Evolutionary conservation across 2,888 invertebrate species (phyloP), one percentile per base, ranked within the genome.

Genomic region (Caradrina clavipalpis): DNA sequence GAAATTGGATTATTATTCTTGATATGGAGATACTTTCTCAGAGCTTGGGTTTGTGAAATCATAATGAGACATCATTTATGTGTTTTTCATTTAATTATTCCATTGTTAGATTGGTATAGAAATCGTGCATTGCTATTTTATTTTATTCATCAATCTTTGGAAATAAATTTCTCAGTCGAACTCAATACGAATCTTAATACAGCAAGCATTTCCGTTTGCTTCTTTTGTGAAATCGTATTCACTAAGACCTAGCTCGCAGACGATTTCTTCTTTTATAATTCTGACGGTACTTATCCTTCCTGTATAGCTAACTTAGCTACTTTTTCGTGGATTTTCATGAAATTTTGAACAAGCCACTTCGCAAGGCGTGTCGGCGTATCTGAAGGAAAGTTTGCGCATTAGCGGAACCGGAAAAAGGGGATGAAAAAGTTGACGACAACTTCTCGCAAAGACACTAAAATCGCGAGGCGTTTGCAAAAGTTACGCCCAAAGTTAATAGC

Each of bases 401-500:
- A 92, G 91, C 89, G 86, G 83, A 86, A 84, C 88, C 86, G 89
- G 90, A 91, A 92, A 92, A 93, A 91, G 90, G 89, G 90, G 89
- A 91, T 90, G 91, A 91, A 91, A 92, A 93, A 93, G 88, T 92
- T 92, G 84, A 85, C 82, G 81, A 85, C 86, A 88, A 88, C 86
- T 87, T 88, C 73, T 76, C 81, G 76, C 78, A 77, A 87, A 82
- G 83, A 86, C 86, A 88, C 87, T 87, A 85, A 89, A 89, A 88
- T 88, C 76, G 73, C 71, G 71, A 84, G 84, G 82, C 79, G 81
- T 84, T 83, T 79, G 78, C 73, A 67, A 86, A 83, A 82, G 78
- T 84, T 84, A 78, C 61, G 76, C 74, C 76, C 78, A 71, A 83
- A 86, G 82, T 86, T 84, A 84, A 86, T 83, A 79, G 79, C 80